Evolutionary conservation across 1,140 invertebrate species (phyloP).

Genomic region (Neodiprion virginianus): DNA sequence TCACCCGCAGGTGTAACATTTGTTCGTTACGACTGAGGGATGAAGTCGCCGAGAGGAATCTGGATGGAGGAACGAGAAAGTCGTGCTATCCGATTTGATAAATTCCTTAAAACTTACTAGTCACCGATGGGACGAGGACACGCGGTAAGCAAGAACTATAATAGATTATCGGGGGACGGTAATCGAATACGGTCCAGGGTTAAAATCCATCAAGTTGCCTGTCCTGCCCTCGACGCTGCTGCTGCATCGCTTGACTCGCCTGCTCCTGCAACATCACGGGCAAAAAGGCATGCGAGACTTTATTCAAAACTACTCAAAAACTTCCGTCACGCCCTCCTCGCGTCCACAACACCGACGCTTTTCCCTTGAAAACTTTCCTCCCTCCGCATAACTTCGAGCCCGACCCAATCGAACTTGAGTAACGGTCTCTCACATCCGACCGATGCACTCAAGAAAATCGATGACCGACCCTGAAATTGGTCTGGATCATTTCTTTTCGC

Average conservation of each 20-base stretch:
- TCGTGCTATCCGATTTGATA: conserved; percentile 50
- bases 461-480: background rate
- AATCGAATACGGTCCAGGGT: conserved; percentile 56
- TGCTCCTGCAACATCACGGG: too few relatives aligned
- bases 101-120: conserved; percentile 52
- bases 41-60: background rate
- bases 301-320: background rate
- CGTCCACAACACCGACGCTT: too few relatives aligned
- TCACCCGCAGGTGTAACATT: background rate
- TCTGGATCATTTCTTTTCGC: background rate
- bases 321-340: too few relatives aligned
- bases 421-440: too few relatives aligned
- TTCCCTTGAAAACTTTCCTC: too few relatives aligned
- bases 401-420: too few relatives aligned
- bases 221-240: conserved; percentile 15
- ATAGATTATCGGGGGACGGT: conserved; percentile 55
- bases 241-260: too few relatives aligned
- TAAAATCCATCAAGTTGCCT: conserved; percentile 54
- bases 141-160: conserved; percentile 47
- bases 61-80: background rate
- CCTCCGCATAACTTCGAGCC: too few relatives aligned
- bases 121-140: conserved; percentile 37
- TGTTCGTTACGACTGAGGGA: background rate
- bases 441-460: too few relatives aligned
- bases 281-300: background rate